phyloP scores from a whole-genome alignment of 2,113 vertebrate genomes.

The Lanius ludovicianus region DNA sequence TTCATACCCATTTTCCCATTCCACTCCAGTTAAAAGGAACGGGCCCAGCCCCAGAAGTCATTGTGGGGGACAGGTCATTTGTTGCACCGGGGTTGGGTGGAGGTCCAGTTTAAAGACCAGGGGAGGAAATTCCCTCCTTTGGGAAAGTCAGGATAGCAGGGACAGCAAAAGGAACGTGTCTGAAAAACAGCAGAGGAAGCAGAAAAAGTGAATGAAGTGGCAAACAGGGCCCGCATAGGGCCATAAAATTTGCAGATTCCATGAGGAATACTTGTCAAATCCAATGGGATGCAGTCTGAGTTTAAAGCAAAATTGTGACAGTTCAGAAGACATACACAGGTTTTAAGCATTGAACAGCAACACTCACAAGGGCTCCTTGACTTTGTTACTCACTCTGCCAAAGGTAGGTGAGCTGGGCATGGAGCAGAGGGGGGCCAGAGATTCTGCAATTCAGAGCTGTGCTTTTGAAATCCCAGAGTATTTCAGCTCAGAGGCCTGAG shows the following conservation, averaged over 20 bases:
- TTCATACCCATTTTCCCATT: neutral
- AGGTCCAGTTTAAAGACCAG: neutral
- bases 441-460: neutral
- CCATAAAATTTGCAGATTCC: neutral
- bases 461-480: neutral
- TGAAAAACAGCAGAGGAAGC: neutral
- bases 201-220: neutral
- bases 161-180: accelerated
- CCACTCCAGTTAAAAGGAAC: neutral
- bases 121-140: neutral
- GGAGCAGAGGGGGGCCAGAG: neutral
- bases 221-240: neutral
- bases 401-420: neutral
- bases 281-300: neutral
- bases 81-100: neutral
- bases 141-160: neutral
- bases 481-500: neutral
- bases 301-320: neutral
- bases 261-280: neutral
- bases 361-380: neutral
- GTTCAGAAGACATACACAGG: neutral
- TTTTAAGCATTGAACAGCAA: neutral
- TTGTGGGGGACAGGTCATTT: neutral
- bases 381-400: neutral
- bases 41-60: neutral